phyloP scores from a whole-genome alignment of 2,113 vertebrate genomes.

The Myrmecophaga tridactyla region DNA sequence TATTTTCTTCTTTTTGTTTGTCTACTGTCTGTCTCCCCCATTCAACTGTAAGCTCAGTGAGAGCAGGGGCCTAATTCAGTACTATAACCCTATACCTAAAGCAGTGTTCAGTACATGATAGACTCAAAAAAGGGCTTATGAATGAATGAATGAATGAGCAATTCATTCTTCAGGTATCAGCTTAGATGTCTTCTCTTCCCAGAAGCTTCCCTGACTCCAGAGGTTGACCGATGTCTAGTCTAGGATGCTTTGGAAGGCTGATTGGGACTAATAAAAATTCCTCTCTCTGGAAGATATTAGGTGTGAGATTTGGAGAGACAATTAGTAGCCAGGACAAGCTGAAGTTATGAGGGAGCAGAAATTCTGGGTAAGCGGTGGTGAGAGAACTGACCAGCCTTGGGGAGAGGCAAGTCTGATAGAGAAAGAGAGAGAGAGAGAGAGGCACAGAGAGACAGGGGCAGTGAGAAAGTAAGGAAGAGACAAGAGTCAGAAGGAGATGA shows the following conservation, averaged over 20 bases:
- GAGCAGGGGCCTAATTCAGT: not conserved
- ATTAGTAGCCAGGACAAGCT: not conserved
- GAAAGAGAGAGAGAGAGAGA: not conserved
- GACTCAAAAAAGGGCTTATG: not conserved
- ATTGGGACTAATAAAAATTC: not conserved
- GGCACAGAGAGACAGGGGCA: not conserved
- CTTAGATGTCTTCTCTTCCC: not conserved
- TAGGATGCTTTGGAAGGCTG: not conserved
- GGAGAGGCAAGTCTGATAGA: not conserved
- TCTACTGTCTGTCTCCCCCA: not conserved
- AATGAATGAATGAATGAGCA: not conserved
- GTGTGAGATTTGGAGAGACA: not conserved
- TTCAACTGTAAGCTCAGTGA: not conserved
- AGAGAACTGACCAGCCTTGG: not conserved
- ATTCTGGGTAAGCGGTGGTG: not conserved
- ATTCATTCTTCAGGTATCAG: not conserved
- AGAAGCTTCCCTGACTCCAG: not conserved
- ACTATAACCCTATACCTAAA: not conserved
- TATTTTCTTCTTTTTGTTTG: not conserved
- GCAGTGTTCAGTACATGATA: not conserved
- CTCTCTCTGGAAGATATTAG: not conserved
- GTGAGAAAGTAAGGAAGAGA: not conserved
- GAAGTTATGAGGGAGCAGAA: slow-evolving; percentile 10
- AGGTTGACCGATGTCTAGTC: not conserved
- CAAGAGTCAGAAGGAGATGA: slow-evolving; percentile 3